Percentiles rank a stretch among this genome's conserved stretches.
Conservation (phyloP, 1,140 invertebrate genomes). For the Limonius californicus region DNA sequence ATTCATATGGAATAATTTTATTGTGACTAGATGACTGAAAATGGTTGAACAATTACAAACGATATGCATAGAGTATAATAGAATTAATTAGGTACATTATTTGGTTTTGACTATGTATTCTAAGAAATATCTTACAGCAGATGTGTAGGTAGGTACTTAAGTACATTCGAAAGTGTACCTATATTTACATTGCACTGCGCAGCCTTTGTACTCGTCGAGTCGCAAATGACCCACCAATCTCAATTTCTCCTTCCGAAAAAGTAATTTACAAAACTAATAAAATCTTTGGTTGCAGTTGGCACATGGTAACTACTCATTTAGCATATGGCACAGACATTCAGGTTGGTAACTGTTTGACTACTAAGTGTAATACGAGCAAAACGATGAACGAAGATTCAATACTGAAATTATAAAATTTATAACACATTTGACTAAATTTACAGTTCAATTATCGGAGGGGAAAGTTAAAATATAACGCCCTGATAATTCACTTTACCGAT, state of each 20-base stretch:
- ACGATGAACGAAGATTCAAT: background rate
- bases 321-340: background rate
- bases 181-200: constrained; percentile 40
- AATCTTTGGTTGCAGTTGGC: constrained; percentile 5
- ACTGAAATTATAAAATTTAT: background rate
- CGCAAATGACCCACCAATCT: background rate
- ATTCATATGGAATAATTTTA: constrained; percentile 7
- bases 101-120: constrained; percentile 38
- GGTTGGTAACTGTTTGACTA: too few relatives aligned
- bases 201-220: constrained; percentile 37
- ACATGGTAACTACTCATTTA: constrained; percentile 4
- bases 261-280: constrained; percentile 9
- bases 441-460: background rate
- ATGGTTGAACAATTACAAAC: constrained; percentile 46
- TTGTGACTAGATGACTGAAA: constrained; percentile 48
- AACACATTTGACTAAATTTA: background rate
- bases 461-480: background rate
- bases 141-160: constrained; percentile 31
- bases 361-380: too few relatives aligned
- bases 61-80: constrained; percentile 47
- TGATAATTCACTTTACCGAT: background rate
- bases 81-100: constrained; percentile 39
- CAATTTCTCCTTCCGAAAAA: background rate
- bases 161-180: constrained; percentile 23
- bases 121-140: constrained; percentile 30